Evolutionary conservation across 2,797 vertebrate species (phyloP).

Genomic region (Stomatorhinus walkeri): DNA sequence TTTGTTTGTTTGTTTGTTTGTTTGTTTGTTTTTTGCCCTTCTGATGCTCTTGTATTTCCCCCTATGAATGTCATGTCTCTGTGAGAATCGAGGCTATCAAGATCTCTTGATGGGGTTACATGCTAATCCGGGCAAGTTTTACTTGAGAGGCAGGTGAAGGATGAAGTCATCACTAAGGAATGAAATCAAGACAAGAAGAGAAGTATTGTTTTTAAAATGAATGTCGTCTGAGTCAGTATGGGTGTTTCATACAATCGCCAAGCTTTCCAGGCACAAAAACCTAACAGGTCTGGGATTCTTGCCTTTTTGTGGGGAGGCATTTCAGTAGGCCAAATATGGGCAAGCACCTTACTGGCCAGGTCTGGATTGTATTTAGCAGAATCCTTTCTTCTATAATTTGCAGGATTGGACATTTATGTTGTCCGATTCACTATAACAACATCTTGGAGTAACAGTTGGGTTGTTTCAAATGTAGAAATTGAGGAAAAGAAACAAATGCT

Average conservation of each 20-base stretch:
- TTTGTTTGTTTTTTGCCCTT: not conserved
- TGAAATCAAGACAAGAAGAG: not conserved
- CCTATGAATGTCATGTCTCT: not conserved
- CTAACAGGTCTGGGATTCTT: not conserved
- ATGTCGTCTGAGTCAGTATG: not conserved
- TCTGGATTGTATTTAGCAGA: not conserved
- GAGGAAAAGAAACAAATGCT: slow-evolving; percentile 31
- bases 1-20: not conserved
- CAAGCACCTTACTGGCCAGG: not conserved
- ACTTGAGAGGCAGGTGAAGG: not conserved
- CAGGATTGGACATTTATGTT: not conserved
- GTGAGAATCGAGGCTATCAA: not conserved
- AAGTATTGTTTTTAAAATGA: not conserved
- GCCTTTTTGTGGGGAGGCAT: not conserved
- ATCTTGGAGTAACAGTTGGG: slow-evolving; percentile 20
- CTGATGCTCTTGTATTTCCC: not conserved
- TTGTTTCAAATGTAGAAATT: slow-evolving; percentile 22
- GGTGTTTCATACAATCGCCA: not conserved
- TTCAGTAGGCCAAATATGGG: not conserved
- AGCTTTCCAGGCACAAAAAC: not conserved
- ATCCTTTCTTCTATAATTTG: not conserved
- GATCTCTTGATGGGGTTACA: not conserved
- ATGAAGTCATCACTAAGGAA: not conserved
- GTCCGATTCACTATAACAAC: not conserved
- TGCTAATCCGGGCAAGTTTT: not conserved